Base-by-base conservation (phyloP, 2,113 vertebrate species). In the Agelaius tricolor region DNA sequence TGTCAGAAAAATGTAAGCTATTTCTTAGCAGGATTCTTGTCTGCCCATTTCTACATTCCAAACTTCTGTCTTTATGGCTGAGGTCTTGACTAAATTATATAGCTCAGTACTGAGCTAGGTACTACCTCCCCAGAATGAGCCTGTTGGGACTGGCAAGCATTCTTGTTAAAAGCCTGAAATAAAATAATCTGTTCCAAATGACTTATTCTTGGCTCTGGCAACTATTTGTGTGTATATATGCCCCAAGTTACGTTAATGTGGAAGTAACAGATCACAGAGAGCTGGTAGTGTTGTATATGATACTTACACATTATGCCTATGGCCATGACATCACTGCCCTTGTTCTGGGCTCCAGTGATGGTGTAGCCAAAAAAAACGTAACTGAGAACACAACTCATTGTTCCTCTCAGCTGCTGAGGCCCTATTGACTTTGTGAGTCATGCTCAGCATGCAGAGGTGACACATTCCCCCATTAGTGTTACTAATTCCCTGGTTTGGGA, bases 1-100 rank as follows among this genome's bases (percentile, higher is more conserved):
- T 93, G 81, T 94, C 78, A 81, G 91, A 92, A 93, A 95, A 96
- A 95, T 95, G 83, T 67, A 89, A 87, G 62, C 58, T 91, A 89
- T 93, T 92, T 92, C 93, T 92, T 63, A 93, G 91, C 39, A 62
- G 76, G 59, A 95, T 96, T 87, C 74, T 84, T 93, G 90, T 62
- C 85, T 96, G 73, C 62, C 75, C 66, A n/a, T 81, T 96, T 79
- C 67, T 84, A 55, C 93, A 94, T 95, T 94, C 94, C 91, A 95
- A 85, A 79, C 43, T 89, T 93, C 73, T 90, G 69, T 89, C 85
- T 93, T 90, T 93, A 61, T 85, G 68, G 55, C 73, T 67, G 79
- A 94, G 26, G 43, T 76, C 90, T 94, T 95, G 76, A 90, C 75
- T 91, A 90, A 93, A 95, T 94, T 77, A 93, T 73, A 63, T 20